Evolutionary conservation across 2,113 vertebrate genomes (phyloP).

Genomic region (Phalacrocorax carbo): DNA sequence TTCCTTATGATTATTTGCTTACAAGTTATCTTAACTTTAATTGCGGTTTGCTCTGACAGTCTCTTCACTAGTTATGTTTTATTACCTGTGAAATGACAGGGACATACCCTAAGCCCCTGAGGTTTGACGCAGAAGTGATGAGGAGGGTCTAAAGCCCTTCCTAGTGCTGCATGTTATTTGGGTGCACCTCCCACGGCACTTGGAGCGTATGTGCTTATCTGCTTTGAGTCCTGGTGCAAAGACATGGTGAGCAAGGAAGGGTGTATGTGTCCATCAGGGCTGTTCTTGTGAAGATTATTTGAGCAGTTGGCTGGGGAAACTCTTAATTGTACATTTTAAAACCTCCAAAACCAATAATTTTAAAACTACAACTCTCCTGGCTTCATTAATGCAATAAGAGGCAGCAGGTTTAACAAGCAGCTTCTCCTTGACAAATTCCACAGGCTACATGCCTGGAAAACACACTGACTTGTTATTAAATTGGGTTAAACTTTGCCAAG

Average conservation of each 20-base stretch:
- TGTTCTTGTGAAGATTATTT: not conserved
- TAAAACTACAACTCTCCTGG: not conserved
- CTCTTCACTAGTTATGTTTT: not conserved
- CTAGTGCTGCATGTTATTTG: not conserved
- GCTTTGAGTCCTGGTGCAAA: not conserved
- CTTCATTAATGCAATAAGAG: not conserved
- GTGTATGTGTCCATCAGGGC: not conserved
- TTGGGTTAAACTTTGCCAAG: not conserved
- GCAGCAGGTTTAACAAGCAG: not conserved
- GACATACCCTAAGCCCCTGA: not conserved
- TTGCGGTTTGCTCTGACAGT: not conserved
- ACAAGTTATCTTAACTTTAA: not conserved
- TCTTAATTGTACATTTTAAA: not conserved
- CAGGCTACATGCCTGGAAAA: not conserved
- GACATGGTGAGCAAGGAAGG: not conserved
- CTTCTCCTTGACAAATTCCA: not conserved
- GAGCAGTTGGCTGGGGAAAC: not conserved
- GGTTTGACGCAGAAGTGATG: not conserved
- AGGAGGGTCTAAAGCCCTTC: not conserved
- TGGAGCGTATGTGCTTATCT: accelerated
- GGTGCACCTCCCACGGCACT: not conserved
- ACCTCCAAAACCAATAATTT: not conserved
- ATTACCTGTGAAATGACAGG: not conserved
- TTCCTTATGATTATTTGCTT: not conserved
- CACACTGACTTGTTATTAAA: not conserved